phyloP scores from a whole-genome alignment of 2,113 vertebrate species.

The Brachypteracias leptosomus region DNA sequence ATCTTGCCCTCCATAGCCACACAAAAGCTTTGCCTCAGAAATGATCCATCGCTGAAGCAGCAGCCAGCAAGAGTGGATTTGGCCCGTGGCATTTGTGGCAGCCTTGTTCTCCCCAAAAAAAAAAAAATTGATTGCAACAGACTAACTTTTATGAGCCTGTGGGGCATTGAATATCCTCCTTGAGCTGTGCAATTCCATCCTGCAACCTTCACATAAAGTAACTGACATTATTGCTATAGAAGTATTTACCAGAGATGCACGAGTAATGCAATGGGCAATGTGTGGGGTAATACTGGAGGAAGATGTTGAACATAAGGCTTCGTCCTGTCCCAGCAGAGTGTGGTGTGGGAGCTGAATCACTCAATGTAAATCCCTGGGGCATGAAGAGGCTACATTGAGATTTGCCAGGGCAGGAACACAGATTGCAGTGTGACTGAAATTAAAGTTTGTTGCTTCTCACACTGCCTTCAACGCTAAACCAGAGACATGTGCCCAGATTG shows the following conservation, averaged over 20 bases:
- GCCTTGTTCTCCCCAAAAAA: not conserved
- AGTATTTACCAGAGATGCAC: not conserved
- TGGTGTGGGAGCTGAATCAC: not conserved
- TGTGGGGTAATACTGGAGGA: not conserved
- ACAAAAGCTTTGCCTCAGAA: not conserved
- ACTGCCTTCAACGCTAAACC: not conserved
- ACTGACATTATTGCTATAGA: accelerated
- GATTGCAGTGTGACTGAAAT: not conserved
- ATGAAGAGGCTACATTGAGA: not conserved
- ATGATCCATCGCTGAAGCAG: not conserved
- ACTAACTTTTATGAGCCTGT: not conserved
- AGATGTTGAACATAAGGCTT: not conserved
- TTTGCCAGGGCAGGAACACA: not conserved
- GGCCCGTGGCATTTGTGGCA: not conserved
- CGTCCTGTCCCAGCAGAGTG: not conserved
- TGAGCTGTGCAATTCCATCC: not conserved
- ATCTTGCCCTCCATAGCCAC: not conserved
- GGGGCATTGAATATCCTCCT: not conserved
- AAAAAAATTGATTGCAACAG: not conserved
- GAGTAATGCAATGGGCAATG: accelerated
- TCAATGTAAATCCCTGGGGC: not conserved
- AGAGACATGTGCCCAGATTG: not conserved
- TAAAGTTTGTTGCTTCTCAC: not conserved
- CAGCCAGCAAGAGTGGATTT: not conserved
- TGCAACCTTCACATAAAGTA: not conserved